These are phyloP conservation scores for Aythya baeri DNA, from an alignment of 2,113 vertebrate genomes.

Conservation along the genomic window DNA sequence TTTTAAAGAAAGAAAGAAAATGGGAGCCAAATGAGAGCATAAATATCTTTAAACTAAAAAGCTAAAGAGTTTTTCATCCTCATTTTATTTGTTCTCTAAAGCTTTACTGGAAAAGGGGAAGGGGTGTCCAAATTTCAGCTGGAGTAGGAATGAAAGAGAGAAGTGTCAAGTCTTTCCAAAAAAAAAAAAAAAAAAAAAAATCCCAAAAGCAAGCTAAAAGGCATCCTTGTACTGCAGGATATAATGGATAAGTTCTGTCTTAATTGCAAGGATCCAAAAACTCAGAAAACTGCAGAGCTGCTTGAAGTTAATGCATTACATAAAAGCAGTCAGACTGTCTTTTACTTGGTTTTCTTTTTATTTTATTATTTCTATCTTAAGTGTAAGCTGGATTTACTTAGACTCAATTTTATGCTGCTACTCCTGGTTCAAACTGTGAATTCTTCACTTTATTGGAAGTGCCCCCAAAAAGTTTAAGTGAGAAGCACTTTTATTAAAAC, in stretches of 20 bases:
- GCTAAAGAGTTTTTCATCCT: constrained; percentile 5
- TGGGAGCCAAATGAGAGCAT: not conserved
- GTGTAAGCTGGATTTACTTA: not conserved
- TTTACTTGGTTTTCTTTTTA: not conserved
- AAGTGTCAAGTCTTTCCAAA: not conserved
- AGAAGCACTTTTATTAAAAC: not conserved
- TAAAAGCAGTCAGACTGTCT: not conserved
- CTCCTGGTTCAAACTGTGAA: not conserved
- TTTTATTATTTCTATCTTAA: not conserved
- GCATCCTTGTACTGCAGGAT: not conserved
- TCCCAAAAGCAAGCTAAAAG: not conserved
- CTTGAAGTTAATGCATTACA: not conserved
- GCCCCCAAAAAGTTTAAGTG: not conserved
- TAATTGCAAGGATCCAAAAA: not conserved
- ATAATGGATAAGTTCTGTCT: not conserved
- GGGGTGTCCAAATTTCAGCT: not conserved
- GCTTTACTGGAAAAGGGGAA: not conserved
- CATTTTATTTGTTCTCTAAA: constrained; percentile 24
- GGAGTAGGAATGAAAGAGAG: not conserved
- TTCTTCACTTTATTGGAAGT: not conserved
- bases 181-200: not conserved
- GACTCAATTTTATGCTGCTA: not conserved
- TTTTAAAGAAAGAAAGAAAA: not conserved
- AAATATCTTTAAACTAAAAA: not conserved
- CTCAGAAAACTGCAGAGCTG: not conserved